phyloP scores from a whole-genome alignment of 2,113 vertebrate genomes.

The Callorhinus ursinus region DNA sequence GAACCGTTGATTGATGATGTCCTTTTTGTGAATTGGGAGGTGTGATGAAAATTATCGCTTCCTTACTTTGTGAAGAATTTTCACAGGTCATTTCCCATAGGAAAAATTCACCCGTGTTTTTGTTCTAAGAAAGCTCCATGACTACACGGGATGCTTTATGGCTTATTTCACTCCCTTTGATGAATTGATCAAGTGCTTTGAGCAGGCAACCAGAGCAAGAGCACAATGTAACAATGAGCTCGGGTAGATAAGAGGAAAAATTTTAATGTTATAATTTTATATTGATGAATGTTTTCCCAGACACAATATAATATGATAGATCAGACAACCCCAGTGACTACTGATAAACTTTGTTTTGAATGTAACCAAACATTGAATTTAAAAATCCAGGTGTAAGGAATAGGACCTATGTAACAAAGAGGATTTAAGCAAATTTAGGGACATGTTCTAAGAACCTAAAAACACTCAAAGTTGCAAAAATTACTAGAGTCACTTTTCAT shows the following conservation, averaged over 20 bases:
- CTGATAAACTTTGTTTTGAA: slow-evolving; percentile 31
- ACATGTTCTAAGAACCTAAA: background rate
- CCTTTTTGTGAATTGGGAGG: slow-evolving; percentile 74
- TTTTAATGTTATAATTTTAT: slow-evolving; percentile 30
- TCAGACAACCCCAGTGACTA: background rate
- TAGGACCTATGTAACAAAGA: background rate
- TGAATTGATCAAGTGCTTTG: slow-evolving; percentile 77
- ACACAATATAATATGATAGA: background rate
- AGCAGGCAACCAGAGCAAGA: slow-evolving; percentile 76
- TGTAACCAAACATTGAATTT: background rate
- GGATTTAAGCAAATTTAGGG: background rate
- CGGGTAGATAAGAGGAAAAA: slow-evolving; percentile 28
- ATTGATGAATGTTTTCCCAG: background rate
- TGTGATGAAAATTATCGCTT: slow-evolving; percentile 77
- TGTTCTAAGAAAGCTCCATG: slow-evolving; percentile 75
- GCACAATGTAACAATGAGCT: slow-evolving; percentile 57
- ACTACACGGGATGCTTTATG: slow-evolving; percentile 57
- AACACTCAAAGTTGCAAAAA: background rate
- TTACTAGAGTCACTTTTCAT: background rate
- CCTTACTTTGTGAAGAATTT: slow-evolving; percentile 77
- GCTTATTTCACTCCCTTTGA: slow-evolving; percentile 70
- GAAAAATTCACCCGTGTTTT: slow-evolving; percentile 74
- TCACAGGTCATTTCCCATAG: slow-evolving; percentile 76
- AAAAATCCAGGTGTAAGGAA: background rate
- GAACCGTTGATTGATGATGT: slow-evolving; percentile 71